phyloP scores from a whole-genome alignment of 2,888 invertebrate species.

The Aleiodes alternator region DNA sequence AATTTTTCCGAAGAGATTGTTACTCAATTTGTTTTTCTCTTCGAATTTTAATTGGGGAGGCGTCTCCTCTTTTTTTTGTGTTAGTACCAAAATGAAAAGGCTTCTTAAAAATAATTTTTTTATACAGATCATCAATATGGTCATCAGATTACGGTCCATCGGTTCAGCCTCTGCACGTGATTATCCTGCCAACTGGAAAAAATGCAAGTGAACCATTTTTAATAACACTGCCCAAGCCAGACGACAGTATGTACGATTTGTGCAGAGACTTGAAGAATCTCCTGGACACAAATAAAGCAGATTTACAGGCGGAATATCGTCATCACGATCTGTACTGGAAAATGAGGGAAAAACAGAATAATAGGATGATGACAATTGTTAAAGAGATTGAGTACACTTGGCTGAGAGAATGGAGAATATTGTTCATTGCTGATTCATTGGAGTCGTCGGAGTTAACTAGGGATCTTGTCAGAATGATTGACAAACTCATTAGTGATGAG shows the following conservation, averaged over 20 bases:
- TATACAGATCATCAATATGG: constrained; percentile 44
- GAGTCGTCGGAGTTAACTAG: constrained; percentile 74
- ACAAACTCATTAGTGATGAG: constrained; percentile 75
- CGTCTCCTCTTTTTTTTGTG: too few species aligned
- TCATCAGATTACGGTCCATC: constrained; percentile 15
- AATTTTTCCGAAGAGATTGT: too few species aligned
- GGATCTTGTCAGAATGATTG: constrained; percentile 76
- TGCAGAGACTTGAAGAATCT: constrained; percentile 66
- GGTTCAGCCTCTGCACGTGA: constrained; percentile 66
- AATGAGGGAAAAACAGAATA: constrained; percentile 69
- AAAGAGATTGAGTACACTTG: constrained; percentile 80
- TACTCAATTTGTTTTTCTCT: too few species aligned
- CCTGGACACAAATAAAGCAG: constrained; percentile 63
- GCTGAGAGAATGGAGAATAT: constrained; percentile 81
- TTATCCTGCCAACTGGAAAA: constrained; percentile 67
- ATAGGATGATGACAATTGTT: constrained; percentile 76
- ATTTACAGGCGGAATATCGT: constrained; percentile 64
- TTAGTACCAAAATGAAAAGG: too few species aligned
- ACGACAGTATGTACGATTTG: constrained; percentile 64
- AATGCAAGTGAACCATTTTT: constrained; percentile 64
- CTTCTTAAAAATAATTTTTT: too few species aligned
- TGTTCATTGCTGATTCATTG: constrained; percentile 79
- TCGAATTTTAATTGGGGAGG: too few species aligned
- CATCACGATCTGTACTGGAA: constrained; percentile 67
- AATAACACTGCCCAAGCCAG: constrained; percentile 66